Conservation (phyloP, 2,888 invertebrate species). For the Reticulitermes lucifugus region DNA sequence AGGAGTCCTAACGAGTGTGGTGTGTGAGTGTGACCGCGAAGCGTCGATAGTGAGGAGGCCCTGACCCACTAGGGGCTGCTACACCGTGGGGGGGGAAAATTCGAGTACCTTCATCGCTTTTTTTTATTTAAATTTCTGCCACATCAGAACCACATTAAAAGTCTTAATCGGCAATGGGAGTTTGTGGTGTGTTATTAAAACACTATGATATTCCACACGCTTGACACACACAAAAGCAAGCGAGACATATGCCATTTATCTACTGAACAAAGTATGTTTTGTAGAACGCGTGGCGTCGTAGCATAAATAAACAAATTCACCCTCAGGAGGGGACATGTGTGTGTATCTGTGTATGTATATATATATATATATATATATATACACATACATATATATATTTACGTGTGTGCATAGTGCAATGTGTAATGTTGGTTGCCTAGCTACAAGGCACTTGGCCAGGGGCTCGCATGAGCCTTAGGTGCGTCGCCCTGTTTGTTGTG, state of each 20-base stretch:
- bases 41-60: too few relatives aligned
- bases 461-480: constrained; percentile 13
- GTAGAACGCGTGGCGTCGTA: constrained; percentile 37
- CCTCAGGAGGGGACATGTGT: constrained; percentile 22
- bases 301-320: constrained; percentile 42
- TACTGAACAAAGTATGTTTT: background rate
- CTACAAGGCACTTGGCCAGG: constrained; percentile 32
- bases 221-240: too few relatives aligned
- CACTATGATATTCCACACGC: too few relatives aligned
- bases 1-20: too few relatives aligned
- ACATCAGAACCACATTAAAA: too few relatives aligned
- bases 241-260: background rate
- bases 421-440: constrained; percentile 38
- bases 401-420: constrained; percentile 32
- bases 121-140: too few relatives aligned
- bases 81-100: too few relatives aligned
- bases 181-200: too few relatives aligned
- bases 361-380: background rate
- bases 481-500: constrained; percentile 46
- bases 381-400: background rate
- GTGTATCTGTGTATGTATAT: constrained; percentile 23
- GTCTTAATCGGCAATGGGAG: too few relatives aligned
- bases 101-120: too few relatives aligned
- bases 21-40: too few relatives aligned
- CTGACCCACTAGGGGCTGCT: too few relatives aligned